Evolutionary conservation across 1,140 invertebrate species (phyloP), one percentile per base, ranked within the genome.

Genomic region (Antheraea pernyi): DNA sequence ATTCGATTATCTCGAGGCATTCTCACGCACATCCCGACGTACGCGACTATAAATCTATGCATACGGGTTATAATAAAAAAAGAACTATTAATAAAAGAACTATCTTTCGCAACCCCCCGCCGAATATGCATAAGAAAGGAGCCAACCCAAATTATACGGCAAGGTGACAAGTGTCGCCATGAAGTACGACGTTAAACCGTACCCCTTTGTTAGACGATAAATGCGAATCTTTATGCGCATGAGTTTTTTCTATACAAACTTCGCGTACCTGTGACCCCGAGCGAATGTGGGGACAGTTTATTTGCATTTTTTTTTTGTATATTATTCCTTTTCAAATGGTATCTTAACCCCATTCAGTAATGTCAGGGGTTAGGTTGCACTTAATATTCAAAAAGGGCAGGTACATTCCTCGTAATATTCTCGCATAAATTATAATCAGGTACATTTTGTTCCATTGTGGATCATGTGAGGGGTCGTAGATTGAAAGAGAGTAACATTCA

Each of bases 381-480:
- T 92, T 92, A 92, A 92, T 92, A 93, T 92, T 92, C 89, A 91
- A 89, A 87, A 91, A 92, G 91, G 92, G 91, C 92, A 93, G 92
- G 92, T 93, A 92, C 91, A 89, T 91, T 91, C 91, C 84, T 88
- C 85, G 89, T 87, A 91, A 91, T 90, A 91, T 91, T 92, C 90
- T 92, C 89, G 92, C 91, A 93, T 93, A 93, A 93, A 93, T 93
- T 92, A 93, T 87, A 91, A 88, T 92, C 92, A 93, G 92, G 92
- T 93, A 92, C 91, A 91, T 90, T 91, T 88, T 85, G 80, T 76
- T 80, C 83, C 87, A 88, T 91, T 92, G 86, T 92, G 81, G 80
- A 82, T 80, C 82, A 80, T 84, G 71, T 72, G 76, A 80, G 83
- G 75, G 76, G 62, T 71, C 59, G 75, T 76, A 60, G 19, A 61